These are phyloP conservation scores for Ochotona curzoniae DNA, from an alignment of 2,113 vertebrate species.

Conservation along the genomic window DNA sequence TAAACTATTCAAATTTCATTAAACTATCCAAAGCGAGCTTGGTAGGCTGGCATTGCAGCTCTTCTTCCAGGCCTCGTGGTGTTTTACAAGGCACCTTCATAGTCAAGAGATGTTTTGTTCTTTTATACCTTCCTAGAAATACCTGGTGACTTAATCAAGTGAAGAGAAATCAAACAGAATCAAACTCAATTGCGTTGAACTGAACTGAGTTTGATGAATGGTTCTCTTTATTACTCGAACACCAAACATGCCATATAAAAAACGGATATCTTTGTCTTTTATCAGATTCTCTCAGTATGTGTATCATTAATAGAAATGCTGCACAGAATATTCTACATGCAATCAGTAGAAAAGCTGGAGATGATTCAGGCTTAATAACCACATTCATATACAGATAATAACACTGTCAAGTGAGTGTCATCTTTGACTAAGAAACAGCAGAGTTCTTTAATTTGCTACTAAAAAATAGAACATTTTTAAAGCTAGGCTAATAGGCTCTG, in stretches of 20 bases:
- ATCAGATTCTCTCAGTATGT: not conserved
- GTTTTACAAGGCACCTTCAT: not conserved
- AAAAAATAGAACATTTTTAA: constrained; percentile 56
- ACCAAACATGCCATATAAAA: not conserved
- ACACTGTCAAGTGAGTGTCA: constrained; percentile 62
- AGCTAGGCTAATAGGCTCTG: constrained; percentile 59
- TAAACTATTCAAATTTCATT: too few species aligned
- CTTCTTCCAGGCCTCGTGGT: not conserved
- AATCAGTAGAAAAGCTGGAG: constrained; percentile 47
- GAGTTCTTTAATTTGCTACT: constrained; percentile 44
- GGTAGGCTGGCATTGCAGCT: not conserved
- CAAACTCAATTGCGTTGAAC: not conserved
- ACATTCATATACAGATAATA: constrained; percentile 59
- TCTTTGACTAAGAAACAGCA: constrained; percentile 61
- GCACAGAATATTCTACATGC: not conserved
- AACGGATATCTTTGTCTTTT: constrained; percentile 39
- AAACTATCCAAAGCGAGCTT: not conserved
- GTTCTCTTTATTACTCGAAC: not conserved
- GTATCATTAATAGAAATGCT: not conserved
- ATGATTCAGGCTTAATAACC: constrained; percentile 51
- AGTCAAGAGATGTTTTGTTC: not conserved
- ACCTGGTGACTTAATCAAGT: constrained; percentile 28
- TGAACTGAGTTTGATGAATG: constrained; percentile 2
- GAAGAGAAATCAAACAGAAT: constrained; percentile 1
- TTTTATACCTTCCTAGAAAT: not conserved